These are phyloP conservation scores for Centropus unirufus DNA, from an alignment of 2,113 vertebrate genomes.

Conservation along the genomic window DNA sequence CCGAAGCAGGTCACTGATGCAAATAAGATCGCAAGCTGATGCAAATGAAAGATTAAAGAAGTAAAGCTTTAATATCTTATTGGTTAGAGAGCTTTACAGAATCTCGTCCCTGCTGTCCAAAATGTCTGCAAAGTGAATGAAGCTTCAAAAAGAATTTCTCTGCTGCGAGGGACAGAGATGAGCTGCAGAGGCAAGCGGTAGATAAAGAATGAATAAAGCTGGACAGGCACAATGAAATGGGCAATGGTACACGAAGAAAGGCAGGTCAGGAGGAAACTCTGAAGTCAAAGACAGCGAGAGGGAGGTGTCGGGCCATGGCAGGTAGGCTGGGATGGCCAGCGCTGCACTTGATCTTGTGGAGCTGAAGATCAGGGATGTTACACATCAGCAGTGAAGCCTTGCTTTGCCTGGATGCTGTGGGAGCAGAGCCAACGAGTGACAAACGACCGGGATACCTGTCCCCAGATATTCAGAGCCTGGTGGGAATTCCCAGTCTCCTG, in stretches of 20 bases:
- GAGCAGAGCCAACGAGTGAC: background rate
- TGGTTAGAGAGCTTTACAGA: background rate
- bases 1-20: too few relatives aligned
- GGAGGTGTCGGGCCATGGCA: background rate
- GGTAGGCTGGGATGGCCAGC: background rate
- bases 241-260: background rate
- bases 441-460: background rate
- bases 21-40: background rate
- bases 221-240: background rate
- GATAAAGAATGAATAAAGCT: background rate
- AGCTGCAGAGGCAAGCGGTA: background rate
- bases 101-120: background rate
- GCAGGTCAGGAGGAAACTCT: background rate
- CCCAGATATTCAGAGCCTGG: background rate
- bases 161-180: background rate
- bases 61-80: background rate
- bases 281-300: background rate
- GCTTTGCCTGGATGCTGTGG: background rate
- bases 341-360: background rate
- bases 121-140: background rate
- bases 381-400: accelerated
- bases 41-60: background rate
- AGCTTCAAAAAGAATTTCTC: background rate
- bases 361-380: background rate
- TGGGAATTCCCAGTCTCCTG: background rate